Conservation (phyloP, 2,797 vertebrate genomes). For the Syndactyla subalaris region DNA sequence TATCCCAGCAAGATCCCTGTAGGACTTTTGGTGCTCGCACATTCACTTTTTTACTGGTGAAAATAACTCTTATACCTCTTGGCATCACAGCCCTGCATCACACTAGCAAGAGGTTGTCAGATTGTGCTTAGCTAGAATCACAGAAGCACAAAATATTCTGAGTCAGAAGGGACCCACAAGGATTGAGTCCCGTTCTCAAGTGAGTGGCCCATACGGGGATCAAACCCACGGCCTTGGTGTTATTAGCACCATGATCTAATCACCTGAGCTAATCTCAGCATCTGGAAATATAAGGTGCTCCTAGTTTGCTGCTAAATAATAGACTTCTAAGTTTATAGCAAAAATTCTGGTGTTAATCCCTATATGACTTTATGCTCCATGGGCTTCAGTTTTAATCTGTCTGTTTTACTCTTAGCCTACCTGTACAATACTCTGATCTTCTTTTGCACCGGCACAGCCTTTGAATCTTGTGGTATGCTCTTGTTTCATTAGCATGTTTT, state of each 20-base stretch:
- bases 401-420: neutral
- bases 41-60: neutral
- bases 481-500: constrained; percentile 39
- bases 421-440: neutral
- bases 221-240: neutral
- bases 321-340: neutral
- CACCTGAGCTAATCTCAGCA: neutral
- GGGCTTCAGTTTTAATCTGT: neutral
- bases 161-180: neutral
- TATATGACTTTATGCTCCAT: neutral
- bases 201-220: neutral
- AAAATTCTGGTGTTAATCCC: neutral
- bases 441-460: neutral
- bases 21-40: neutral
- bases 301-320: neutral
- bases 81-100: neutral
- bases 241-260: neutral
- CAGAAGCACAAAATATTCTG: neutral
- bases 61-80: neutral
- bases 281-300: neutral
- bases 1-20: neutral
- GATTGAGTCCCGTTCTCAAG: neutral
- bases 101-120: neutral
- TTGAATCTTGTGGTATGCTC: constrained; percentile 5
- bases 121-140: neutral